Percentiles rank a stretch among this genome's conserved stretches.
These are phyloP conservation scores for Noturus placidus DNA, from an alignment of 2,113 vertebrate genomes.

Conservation along the genomic window DNA sequence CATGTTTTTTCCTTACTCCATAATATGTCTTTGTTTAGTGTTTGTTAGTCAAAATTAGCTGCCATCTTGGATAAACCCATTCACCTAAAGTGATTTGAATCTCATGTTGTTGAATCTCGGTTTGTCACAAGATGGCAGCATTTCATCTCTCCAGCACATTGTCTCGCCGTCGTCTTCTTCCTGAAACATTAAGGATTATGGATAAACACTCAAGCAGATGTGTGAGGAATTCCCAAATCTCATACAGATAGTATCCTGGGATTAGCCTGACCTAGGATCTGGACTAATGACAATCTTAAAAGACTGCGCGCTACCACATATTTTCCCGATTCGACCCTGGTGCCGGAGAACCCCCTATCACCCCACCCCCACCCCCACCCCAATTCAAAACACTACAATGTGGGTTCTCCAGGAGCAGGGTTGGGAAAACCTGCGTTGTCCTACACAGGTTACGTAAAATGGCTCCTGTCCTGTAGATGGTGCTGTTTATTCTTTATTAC, in stretches of 20 bases:
- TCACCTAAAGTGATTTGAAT: neutral
- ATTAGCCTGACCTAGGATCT: neutral
- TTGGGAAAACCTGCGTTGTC: too few species aligned
- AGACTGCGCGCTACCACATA: neutral
- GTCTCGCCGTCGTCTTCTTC: neutral
- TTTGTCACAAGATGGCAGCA: slow-evolving; percentile 41
- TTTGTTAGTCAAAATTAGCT: neutral
- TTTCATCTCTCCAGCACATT: slow-evolving; percentile 19
- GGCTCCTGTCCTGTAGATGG: slow-evolving; percentile 8
- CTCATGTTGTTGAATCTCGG: neutral
- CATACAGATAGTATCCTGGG: neutral
- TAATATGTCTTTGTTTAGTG: neutral
- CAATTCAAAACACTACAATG: neutral
- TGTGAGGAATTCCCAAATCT: neutral
- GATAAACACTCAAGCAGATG: neutral
- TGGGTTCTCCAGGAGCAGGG: neutral
- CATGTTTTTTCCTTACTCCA: too few species aligned
- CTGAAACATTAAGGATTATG: neutral
- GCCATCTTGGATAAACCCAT: neutral
- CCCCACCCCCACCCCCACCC: neutral
- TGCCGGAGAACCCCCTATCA: neutral
- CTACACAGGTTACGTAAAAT: too few species aligned
- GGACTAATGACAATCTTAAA: neutral
- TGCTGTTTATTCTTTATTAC: neutral
- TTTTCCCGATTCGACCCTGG: neutral